Conservation (phyloP, 37 sponge, comb jelly and placozoan species). For the Amphimedon queenslandica region DNA sequence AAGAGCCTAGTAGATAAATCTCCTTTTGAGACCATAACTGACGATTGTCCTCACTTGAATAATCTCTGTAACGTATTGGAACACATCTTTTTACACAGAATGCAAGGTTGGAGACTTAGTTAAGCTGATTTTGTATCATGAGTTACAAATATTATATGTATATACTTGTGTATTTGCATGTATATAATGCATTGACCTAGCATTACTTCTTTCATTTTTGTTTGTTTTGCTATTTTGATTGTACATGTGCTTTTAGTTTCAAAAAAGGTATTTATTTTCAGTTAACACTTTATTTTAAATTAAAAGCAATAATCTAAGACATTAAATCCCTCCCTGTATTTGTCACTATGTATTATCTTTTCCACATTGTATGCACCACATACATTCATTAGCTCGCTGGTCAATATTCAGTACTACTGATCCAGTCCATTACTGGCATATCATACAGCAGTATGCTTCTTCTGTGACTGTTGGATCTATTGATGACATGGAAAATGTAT, state of each 20-base stretch:
- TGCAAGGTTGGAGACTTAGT: too few relatives aligned
- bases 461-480: slow-evolving; percentile 35
- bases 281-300: too few relatives aligned
- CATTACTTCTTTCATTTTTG: too few relatives aligned
- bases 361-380: too few relatives aligned
- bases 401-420: slow-evolving; percentile 51
- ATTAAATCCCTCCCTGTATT: neutral
- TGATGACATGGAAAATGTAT: slow-evolving; percentile 67
- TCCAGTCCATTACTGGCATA: slow-evolving; percentile 41
- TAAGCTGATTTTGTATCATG: too few relatives aligned
- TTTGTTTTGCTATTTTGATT: too few relatives aligned
- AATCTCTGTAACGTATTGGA: slow-evolving; percentile 73
- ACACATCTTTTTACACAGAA: slow-evolving; percentile 65
- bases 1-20: slow-evolving; percentile 79
- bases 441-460: slow-evolving; percentile 39
- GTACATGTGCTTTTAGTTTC: too few relatives aligned
- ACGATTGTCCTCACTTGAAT: slow-evolving; percentile 60
- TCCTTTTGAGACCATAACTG: slow-evolving; percentile 65
- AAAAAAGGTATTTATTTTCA: too few relatives aligned
- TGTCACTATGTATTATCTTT: neutral
- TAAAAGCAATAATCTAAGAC: neutral
- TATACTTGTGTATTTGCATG: too few relatives aligned
- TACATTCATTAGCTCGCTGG: slow-evolving; percentile 31
- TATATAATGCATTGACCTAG: too few relatives aligned
- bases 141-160: too few relatives aligned